These are phyloP conservation scores for Drosophila paracracens DNA, from an alignment of 2,888 invertebrate genomes.

Conservation along the genomic window DNA sequence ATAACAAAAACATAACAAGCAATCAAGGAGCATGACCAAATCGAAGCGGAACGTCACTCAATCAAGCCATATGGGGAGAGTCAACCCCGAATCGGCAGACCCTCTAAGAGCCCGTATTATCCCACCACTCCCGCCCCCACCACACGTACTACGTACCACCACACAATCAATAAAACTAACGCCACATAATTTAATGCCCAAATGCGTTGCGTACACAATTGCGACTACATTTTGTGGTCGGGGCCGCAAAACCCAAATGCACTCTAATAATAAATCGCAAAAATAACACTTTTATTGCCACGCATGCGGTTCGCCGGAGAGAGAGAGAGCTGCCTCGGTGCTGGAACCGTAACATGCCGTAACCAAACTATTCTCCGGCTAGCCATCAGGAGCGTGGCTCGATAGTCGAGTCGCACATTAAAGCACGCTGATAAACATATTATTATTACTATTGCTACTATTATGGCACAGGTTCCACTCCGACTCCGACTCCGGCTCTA, in stretches of 20 bases:
- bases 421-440: conserved; percentile 78
- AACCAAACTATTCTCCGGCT: background rate
- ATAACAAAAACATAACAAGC: conserved; percentile 66
- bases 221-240: conserved; percentile 69
- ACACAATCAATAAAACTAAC: conserved; percentile 79
- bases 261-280: conserved; percentile 81
- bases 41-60: conserved; percentile 36
- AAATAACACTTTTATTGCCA: conserved; percentile 78
- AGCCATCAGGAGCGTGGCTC: conserved; percentile 37
- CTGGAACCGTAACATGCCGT: conserved; percentile 13
- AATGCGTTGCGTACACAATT: conserved; percentile 73
- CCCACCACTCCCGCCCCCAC: background rate
- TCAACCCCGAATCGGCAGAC: background rate
- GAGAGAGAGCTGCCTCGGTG: conserved; percentile 8
- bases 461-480: conserved; percentile 41
- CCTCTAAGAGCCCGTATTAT: background rate
- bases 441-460: conserved; percentile 72
- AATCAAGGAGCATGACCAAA: conserved; percentile 56
- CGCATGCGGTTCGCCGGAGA: conserved; percentile 55
- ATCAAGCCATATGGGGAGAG: conserved; percentile 30
- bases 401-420: conserved; percentile 66
- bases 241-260: conserved; percentile 69
- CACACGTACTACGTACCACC: background rate
- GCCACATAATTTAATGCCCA: conserved; percentile 79
- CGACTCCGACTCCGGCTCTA: background rate